These are phyloP conservation scores for Callipepla squamata DNA, from an alignment of 2,113 vertebrate genomes.

Conservation along the genomic window DNA sequence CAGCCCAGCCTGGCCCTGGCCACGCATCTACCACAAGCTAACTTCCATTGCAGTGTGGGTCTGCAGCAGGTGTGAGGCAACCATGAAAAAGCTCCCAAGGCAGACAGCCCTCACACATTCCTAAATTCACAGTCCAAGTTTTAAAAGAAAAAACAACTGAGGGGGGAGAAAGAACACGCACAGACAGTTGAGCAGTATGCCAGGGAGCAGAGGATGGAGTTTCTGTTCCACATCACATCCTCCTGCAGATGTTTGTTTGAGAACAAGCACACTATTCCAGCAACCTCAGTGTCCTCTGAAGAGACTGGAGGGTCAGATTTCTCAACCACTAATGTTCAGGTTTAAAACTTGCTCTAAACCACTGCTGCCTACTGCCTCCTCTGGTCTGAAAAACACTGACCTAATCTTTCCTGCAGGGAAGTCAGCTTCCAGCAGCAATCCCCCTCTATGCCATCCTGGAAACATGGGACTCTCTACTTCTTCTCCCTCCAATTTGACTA, in stretches of 20 bases:
- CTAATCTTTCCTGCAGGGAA: background rate
- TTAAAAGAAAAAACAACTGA: background rate
- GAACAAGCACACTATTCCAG: background rate
- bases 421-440: background rate
- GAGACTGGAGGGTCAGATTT: background rate
- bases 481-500: rapidly evolving
- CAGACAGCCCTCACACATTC: background rate
- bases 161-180: rapidly evolving
- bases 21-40: background rate
- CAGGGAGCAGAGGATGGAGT: background rate
- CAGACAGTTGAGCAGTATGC: background rate
- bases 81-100: background rate
- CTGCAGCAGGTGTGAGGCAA: background rate
- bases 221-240: background rate
- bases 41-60: background rate
- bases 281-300: background rate
- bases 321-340: background rate
- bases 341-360: background rate
- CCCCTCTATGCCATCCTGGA: background rate
- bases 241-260: background rate
- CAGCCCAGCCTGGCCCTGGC: too few species aligned
- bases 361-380: background rate
- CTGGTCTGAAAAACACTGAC: background rate
- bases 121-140: background rate
- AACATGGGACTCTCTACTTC: background rate